Percentiles rank a stretch among this genome's conserved stretches.
Conservation (phyloP, 2,888 invertebrate species). For the Phengaris arion region DNA sequence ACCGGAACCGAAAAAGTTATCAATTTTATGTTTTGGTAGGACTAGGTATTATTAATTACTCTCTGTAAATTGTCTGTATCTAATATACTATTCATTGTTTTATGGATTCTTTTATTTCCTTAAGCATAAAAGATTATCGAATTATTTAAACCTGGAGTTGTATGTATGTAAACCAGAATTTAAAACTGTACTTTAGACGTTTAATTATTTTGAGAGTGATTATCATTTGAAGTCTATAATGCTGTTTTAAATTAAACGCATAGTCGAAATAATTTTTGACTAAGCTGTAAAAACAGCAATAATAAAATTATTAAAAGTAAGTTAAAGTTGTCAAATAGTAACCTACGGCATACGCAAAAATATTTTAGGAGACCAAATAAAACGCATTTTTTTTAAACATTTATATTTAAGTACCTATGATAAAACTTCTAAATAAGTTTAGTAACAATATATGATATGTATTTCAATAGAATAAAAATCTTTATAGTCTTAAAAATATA, state of each 20-base stretch:
- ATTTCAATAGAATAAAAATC: not conserved
- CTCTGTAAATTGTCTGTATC: slow-evolving; percentile 24
- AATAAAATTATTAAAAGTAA: too few relatives aligned
- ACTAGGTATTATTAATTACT: slow-evolving; percentile 12
- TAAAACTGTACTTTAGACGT: too few relatives aligned
- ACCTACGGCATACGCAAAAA: too few relatives aligned
- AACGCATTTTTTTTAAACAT: not conserved
- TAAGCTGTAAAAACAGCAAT: too few relatives aligned
- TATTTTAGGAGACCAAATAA: not conserved
- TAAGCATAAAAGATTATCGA: not conserved
- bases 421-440: not conserved
- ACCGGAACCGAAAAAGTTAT: not conserved
- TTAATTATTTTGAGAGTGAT: too few relatives aligned
- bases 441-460: not conserved
- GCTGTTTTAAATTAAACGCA: too few relatives aligned
- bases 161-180: too few relatives aligned
- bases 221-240: too few relatives aligned
- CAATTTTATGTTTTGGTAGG: not conserved
- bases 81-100: slow-evolving; percentile 24
- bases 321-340: too few relatives aligned
- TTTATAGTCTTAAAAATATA: not conserved
- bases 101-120: slow-evolving; percentile 6
- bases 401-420: not conserved
- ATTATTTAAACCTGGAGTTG: too few relatives aligned
- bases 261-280: too few relatives aligned